phyloP scores from a whole-genome alignment of 2,113 vertebrate genomes.

The Prochilodus magdalenae region DNA sequence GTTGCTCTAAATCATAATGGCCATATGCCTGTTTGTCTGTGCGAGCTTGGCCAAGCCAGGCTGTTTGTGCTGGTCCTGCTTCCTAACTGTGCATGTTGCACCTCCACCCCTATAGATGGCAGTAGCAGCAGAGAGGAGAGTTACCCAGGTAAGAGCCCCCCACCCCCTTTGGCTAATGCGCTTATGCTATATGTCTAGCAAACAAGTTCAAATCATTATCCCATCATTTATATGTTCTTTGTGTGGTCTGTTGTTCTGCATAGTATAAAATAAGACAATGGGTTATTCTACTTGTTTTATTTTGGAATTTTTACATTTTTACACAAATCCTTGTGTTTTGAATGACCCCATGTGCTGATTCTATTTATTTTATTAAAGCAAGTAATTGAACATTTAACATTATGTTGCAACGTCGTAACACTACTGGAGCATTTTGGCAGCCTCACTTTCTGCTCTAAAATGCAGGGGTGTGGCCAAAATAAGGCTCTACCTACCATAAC shows the following conservation, averaged over 20 bases:
- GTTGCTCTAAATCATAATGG: conserved; percentile 33
- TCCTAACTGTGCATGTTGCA: conserved; percentile 91
- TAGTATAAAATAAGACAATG: no score
- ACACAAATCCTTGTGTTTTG: no score
- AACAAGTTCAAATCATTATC: not conserved
- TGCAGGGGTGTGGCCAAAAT: no score
- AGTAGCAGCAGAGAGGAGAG: conserved; percentile 87
- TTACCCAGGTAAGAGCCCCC: conserved; percentile 89
- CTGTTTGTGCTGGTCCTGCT: conserved; percentile 64
- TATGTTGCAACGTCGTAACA: no score
- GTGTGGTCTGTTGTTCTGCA: conserved; percentile 25
- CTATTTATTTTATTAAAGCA: no score
- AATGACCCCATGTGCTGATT: no score
- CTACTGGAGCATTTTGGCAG: no score
- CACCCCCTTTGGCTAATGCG: conserved; percentile 63
- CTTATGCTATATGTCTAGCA: conserved; percentile 35
- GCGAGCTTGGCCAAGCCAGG: conserved; percentile 21
- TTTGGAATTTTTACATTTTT: no score
- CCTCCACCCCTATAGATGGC: conserved; percentile 93
- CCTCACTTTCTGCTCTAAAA: no score
- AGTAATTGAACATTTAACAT: no score
- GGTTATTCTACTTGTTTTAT: not conserved
- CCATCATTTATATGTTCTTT: conserved; percentile 20
- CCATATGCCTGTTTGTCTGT: conserved; percentile 52
- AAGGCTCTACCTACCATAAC: no score